These are phyloP conservation scores for Lophius americanus DNA, from an alignment of 2,797 vertebrate species.

Conservation along the genomic window DNA sequence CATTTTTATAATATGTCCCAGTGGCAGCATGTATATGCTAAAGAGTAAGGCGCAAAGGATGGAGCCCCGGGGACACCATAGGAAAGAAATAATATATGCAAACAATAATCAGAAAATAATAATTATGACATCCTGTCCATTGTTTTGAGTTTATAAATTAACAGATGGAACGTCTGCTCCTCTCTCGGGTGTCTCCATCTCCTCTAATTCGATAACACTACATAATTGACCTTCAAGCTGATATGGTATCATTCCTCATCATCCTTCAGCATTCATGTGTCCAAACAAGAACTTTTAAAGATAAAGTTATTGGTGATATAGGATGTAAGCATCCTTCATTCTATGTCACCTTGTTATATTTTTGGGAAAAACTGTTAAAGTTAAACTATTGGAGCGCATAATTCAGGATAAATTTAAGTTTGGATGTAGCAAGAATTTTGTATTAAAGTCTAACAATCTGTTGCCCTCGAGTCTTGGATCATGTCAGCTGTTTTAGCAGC, in stretches of 20 bases:
- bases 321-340: too few species aligned
- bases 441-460: constrained; percentile 6
- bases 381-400: not conserved
- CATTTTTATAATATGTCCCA: too few species aligned
- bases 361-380: not conserved
- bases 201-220: not conserved
- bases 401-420: not conserved
- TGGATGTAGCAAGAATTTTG: not conserved
- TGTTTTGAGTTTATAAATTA: constrained; percentile 10
- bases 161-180: constrained; percentile 7
- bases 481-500: constrained; percentile 37
- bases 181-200: not conserved
- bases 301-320: constrained; percentile 13
- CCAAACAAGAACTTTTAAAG: not conserved
- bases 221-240: too few species aligned
- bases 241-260: too few species aligned
- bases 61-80: too few species aligned
- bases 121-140: not conserved
- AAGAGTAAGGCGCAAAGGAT: too few species aligned
- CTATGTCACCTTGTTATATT: not conserved
- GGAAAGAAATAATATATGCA: too few species aligned
- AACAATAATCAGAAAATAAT: too few species aligned
- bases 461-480: not conserved
- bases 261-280: not conserved
- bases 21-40: too few species aligned